A percentile compares a stretch with the other conserved stretches of the same genome.
Evolutionary conservation across 1,140 invertebrate species (phyloP).

Genomic region (Philopotamus ludificatus): DNA sequence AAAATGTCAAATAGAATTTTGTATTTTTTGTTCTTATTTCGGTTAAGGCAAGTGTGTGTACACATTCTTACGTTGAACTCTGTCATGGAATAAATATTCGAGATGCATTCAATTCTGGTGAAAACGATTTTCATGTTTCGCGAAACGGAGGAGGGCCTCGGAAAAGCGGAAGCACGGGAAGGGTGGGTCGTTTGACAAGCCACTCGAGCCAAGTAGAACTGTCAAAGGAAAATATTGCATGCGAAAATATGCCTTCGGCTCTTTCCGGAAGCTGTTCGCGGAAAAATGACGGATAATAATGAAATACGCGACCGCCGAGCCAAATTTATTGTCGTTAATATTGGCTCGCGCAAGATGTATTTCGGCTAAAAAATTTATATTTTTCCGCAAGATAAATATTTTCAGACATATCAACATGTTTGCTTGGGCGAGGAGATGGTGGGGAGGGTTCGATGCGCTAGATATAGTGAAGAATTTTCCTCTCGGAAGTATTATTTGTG

Average conservation of each 20-base stretch:
- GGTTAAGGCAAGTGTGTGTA: neutral
- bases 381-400: neutral
- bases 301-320: neutral
- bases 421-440: neutral
- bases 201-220: slow-evolving; percentile 9
- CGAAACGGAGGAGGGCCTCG: neutral
- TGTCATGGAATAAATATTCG: slow-evolving; percentile 11
- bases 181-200: slow-evolving; percentile 13
- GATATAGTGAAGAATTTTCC: too few species aligned
- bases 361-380: neutral
- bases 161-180: slow-evolving; percentile 4
- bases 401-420: neutral
- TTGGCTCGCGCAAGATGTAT: neutral
- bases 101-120: slow-evolving; percentile 14
- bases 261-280: neutral
- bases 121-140: slow-evolving; percentile 20
- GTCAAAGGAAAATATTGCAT: slow-evolving; percentile 18
- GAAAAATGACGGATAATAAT: neutral
- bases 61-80: neutral
- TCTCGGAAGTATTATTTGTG: too few species aligned
- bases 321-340: too few species aligned
- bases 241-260: neutral
- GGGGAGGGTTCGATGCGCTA: too few species aligned
- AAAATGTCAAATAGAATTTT: neutral
- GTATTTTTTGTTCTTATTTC: neutral